phyloP scores from a whole-genome alignment of 2,888 invertebrate species.

The Sialis lutaria region DNA sequence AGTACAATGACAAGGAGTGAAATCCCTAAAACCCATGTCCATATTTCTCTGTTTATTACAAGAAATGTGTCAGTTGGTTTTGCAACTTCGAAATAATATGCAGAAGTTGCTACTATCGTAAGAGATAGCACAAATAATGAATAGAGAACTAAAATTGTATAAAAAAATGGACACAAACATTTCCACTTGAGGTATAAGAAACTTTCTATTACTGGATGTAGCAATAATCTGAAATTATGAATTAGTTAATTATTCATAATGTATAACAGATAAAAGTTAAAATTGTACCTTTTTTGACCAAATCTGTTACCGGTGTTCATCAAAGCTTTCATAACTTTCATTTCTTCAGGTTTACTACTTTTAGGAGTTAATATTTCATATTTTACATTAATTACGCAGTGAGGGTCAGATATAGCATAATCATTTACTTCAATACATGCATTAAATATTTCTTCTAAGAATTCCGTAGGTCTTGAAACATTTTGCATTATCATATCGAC shows the following conservation, averaged over 20 bases:
- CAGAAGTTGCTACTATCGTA: slow-evolving; percentile 25
- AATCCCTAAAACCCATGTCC: background rate
- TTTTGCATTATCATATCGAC: slow-evolving; percentile 33
- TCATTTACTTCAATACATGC: slow-evolving; percentile 30
- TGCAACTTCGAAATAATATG: slow-evolving; percentile 21
- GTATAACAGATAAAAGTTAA: no score
- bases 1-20: background rate
- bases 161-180: slow-evolving; percentile 33
- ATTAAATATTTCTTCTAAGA: slow-evolving; percentile 33
- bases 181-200: slow-evolving; percentile 39
- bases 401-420: slow-evolving; percentile 23
- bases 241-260: no score
- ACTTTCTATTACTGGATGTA: slow-evolving; percentile 38
- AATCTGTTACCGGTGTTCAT: slow-evolving; percentile 33
- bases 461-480: slow-evolving; percentile 32
- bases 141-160: slow-evolving; percentile 30
- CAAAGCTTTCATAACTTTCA: slow-evolving; percentile 35
- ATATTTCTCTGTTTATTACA: no score
- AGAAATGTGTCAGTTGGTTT: no score
- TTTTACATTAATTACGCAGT: slow-evolving; percentile 31
- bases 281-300: slow-evolving; percentile 21
- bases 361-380: slow-evolving; percentile 22
- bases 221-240: slow-evolving; percentile 19
- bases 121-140: slow-evolving; percentile 30
- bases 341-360: slow-evolving; percentile 22